phyloP scores from a whole-genome alignment of 30 jellyfish, hydroid and myxozoan species.

The Chironex yamaguchii region DNA sequence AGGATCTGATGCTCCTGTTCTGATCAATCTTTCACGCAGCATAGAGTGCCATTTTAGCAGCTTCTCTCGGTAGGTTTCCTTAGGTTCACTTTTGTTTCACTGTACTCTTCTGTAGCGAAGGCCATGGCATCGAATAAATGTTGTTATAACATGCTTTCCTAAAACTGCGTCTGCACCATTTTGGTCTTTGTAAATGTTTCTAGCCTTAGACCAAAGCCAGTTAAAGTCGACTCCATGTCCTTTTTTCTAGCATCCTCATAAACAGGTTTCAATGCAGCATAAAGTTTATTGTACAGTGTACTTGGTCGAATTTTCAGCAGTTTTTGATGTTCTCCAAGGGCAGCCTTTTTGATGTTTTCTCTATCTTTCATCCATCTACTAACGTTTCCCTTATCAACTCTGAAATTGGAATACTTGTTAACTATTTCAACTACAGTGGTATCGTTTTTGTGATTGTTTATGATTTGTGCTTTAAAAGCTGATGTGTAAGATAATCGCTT shows the following conservation, averaged over 20 bases:
- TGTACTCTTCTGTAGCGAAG: constrained; percentile 23
- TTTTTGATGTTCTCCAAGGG: constrained; percentile 3
- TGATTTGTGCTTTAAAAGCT: no score
- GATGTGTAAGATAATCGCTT: no score
- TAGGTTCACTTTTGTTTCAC: constrained; percentile 31
- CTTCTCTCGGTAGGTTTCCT: constrained; percentile 38
- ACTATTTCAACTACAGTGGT: no score
- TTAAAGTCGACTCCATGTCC: constrained; percentile 63
- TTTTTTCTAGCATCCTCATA: constrained; percentile 33
- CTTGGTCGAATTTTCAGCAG: constrained; percentile 41
- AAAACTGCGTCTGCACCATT: neutral
- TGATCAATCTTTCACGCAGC: constrained; percentile 52
- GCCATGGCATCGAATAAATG: neutral
- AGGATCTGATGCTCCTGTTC: constrained; percentile 37
- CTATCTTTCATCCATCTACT: neutral
- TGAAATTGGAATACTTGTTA: no score
- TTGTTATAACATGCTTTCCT: constrained; percentile 31
- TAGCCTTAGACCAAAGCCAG: constrained; percentile 81
- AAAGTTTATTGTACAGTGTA: constrained; percentile 50
- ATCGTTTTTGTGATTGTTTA: no score
- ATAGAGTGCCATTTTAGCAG: constrained; percentile 39
- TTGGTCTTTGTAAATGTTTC: constrained; percentile 35
- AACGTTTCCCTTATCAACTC: neutral
- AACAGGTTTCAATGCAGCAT: constrained; percentile 9
- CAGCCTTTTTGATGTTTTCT: neutral